phyloP scores from a whole-genome alignment of 1,140 invertebrate genomes.

The Sitobion miscanthi region DNA sequence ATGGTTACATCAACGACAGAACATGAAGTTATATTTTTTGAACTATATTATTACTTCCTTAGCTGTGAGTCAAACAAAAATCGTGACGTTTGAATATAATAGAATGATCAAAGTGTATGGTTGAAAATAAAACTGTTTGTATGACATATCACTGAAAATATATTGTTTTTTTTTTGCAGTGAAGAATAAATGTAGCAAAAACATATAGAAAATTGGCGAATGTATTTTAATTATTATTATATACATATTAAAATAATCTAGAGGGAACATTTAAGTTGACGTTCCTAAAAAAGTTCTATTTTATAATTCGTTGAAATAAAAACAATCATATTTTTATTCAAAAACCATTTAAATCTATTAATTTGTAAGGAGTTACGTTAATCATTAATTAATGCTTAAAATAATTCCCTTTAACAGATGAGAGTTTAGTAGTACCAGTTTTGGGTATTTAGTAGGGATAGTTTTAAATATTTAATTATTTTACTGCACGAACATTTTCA shows the following conservation, averaged over 20 bases:
- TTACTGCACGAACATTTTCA: too few relatives aligned
- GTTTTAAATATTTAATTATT: too few relatives aligned
- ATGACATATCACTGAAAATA: neutral
- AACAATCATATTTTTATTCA: too few relatives aligned
- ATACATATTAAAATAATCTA: neutral
- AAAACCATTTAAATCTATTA: too few relatives aligned
- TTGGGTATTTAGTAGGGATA: too few relatives aligned
- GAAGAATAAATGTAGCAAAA: rapidly evolving
- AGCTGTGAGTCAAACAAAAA: neutral
- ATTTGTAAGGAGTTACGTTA: too few relatives aligned
- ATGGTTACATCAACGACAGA: neutral
- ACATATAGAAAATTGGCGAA: neutral
- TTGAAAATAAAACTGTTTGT: neutral
- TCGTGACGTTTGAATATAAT: neutral
- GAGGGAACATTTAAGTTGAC: neutral
- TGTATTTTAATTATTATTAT: neutral
- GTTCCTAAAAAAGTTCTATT: too few relatives aligned
- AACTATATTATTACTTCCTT: neutral
- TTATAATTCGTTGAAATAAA: too few relatives aligned
- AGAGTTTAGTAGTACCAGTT: too few relatives aligned
- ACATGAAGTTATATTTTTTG: neutral
- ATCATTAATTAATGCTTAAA: too few relatives aligned
- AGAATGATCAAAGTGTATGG: neutral
- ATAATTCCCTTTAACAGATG: too few relatives aligned
- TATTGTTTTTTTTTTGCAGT: neutral